Conservation (phyloP, 1,140 invertebrate genomes). For the Anadara kagoshimensis region DNA sequence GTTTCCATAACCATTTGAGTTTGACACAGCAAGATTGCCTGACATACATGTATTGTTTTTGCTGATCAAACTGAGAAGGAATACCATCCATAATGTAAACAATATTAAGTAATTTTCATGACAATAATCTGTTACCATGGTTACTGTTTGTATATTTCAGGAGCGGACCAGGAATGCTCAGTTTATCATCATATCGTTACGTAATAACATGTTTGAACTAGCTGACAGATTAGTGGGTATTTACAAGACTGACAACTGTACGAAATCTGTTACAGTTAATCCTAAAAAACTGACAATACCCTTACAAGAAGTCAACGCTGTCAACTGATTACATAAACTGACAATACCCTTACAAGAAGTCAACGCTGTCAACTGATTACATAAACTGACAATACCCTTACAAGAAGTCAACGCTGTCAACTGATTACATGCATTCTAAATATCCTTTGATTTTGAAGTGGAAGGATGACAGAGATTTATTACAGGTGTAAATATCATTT, state of each 20-base stretch:
- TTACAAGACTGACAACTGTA: slow-evolving; percentile 94
- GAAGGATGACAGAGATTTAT: too few relatives aligned
- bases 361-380: too few relatives aligned
- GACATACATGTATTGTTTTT: too few relatives aligned
- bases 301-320: slow-evolving; percentile 22
- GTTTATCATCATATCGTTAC: slow-evolving; percentile 97
- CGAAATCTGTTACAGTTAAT: slow-evolving; percentile 82
- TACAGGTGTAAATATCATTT: too few relatives aligned
- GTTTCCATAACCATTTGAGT: too few relatives aligned
- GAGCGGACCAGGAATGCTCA: slow-evolving; percentile 98
- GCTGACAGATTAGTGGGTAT: slow-evolving; percentile 95
- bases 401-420: slow-evolving; percentile 12
- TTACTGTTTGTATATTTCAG: slow-evolving; percentile 77
- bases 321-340: slow-evolving; percentile 39
- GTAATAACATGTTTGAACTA: slow-evolving; percentile 98
- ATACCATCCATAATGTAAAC: too few relatives aligned
- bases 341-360: slow-evolving; percentile 37
- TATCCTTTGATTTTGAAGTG: too few relatives aligned
- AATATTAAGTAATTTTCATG: too few relatives aligned
- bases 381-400: slow-evolving; percentile 49
- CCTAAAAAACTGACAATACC: slow-evolving; percentile 55
- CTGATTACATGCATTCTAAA: slow-evolving; percentile 43
- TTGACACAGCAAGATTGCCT: too few relatives aligned
- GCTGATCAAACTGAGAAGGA: too few relatives aligned
- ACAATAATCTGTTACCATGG: too few relatives aligned